Base-by-base conservation (phyloP, 2,888 invertebrate genomes). In the Rhagonycha lutea region DNA sequence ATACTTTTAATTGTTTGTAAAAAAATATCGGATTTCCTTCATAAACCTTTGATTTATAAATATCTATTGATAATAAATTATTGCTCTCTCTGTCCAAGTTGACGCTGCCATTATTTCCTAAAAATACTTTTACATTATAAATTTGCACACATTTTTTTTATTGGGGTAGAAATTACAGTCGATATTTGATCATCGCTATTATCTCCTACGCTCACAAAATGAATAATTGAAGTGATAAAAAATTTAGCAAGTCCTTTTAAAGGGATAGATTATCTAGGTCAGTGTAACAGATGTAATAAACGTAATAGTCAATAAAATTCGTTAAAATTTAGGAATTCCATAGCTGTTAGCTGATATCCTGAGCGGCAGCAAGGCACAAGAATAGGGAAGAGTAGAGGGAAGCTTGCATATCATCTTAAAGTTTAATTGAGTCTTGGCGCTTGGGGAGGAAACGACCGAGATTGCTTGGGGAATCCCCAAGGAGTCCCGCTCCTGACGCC, bases 341-440 rank as follows among this genome's bases (percentile, higher is more conserved):
- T 80, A 76, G 77, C 79, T 79, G 80, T 72, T 75, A 74, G 78
- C 75, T 81, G 81, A 80, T 81, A 80, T 82, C 81, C 81, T 79
- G 81, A 81, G 81, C 73, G 75, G 76, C 75, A 76, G 74, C 74
- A 74, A 79, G 78, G 81, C 78, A 77, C 80, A 80, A 82, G 82
- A 81, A 80, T 80, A 77, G 74, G 74, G 70, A 77, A 75, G 77
- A 75, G 77, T 67, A 62, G 75, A 82, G 84, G 85, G 85, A 83
- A 84, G 85, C 86, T 86, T 87, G 90, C 90, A 91, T 91, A 90
- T 90, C 90, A 90, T 91, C 91, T 90, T 91, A 90, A 92, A 92
- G 92, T 92, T 92, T 92, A 92, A 92, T 92, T 92, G 91, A 91
- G 91, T 91, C 90, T 89, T 87, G 88, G 88, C 89, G 89, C 89